A percentile compares a stretch with the other conserved stretches of the same genome.
Evolutionary conservation across 2,888 invertebrate species (phyloP).

Genomic region (Calephelis perditalis): DNA sequence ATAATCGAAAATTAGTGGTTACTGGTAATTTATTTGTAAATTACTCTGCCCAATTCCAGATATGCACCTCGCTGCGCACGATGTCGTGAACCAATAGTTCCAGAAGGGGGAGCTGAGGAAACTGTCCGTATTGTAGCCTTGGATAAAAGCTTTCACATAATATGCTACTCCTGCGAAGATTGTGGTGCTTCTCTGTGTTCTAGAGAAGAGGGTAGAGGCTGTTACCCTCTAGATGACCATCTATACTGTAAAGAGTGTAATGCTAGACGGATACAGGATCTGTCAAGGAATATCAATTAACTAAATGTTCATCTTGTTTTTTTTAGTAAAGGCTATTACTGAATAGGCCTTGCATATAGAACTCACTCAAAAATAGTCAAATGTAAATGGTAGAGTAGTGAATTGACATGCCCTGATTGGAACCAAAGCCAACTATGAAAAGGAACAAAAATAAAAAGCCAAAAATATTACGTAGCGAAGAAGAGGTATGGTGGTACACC

Average conservation of each 20-base stretch:
- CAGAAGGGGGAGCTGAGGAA: constrained; percentile 96
- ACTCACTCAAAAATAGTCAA: constrained; percentile 12
- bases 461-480: no score
- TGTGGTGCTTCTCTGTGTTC: constrained; percentile 94
- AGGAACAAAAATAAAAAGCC: no score
- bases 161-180: constrained; percentile 97
- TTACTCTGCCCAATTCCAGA: constrained; percentile 33
- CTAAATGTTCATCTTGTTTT: constrained; percentile 20
- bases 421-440: no score
- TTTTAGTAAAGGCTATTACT: no score
- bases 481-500: no score
- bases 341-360: no score
- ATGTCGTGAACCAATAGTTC: constrained; percentile 97
- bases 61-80: constrained; percentile 98
- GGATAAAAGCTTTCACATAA: constrained; percentile 97
- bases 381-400: not conserved
- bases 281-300: constrained; percentile 83
- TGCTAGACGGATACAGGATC: constrained; percentile 92
- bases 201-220: constrained; percentile 95
- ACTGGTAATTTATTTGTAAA: no score
- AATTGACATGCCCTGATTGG: no score
- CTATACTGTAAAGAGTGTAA: constrained; percentile 97
- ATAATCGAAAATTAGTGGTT: not conserved
- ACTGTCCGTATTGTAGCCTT: constrained; percentile 98
- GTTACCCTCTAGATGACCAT: constrained; percentile 97